Evolutionary conservation across 2,113 vertebrate genomes (phyloP).

Genomic region (Speoplatyrhinus poulsoni): DNA sequence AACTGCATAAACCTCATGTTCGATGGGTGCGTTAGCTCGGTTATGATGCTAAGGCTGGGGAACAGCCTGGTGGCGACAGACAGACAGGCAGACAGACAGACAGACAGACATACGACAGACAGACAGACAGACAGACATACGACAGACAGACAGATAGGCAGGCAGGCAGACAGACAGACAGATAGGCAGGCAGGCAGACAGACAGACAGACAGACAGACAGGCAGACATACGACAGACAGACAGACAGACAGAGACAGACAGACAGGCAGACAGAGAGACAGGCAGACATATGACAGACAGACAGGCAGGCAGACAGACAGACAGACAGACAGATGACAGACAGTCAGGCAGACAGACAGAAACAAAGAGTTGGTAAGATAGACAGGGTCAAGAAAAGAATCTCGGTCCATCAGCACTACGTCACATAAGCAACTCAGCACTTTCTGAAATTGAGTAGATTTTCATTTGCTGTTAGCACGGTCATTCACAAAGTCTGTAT

Average conservation of each 20-base stretch:
- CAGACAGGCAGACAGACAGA: background rate
- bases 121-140: background rate
- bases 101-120: background rate
- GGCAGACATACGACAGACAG: background rate
- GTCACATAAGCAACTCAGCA: no score
- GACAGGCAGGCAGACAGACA: background rate
- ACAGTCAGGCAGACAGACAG: no score
- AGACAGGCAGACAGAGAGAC: no score
- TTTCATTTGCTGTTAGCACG: no score
- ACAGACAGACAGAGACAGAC: background rate
- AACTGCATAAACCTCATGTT: slow-evolving; percentile 99
- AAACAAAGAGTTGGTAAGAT: background rate
- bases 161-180: background rate
- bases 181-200: background rate
- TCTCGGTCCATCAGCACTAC: no score
- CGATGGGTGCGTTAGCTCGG: slow-evolving; percentile 94
- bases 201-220: background rate
- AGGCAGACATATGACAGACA: background rate
- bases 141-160: no score
- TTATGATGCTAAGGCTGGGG: slow-evolving; percentile 96
- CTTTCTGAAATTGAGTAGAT: no score
- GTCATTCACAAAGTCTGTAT: no score
- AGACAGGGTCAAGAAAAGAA: slow-evolving; percentile 4
- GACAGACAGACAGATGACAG: background rate
- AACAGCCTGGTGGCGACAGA: slow-evolving; percentile 81